Base-by-base conservation (phyloP, 1,140 invertebrate genomes). In the Eriosoma lanigerum region DNA sequence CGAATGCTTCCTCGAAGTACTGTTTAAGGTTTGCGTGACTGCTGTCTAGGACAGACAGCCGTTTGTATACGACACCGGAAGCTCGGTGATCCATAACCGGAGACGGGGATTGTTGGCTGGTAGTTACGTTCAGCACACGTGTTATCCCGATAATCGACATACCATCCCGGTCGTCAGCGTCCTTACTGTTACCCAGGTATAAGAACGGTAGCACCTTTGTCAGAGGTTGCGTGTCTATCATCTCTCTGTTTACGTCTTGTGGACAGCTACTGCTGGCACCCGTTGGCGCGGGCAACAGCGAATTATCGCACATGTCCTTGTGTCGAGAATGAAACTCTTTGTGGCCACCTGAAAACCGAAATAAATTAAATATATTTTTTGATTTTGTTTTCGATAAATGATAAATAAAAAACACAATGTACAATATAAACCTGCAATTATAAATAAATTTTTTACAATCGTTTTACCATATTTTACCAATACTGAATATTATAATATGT, bases 1-100 rank as follows among this genome's bases (percentile, higher is more conserved):
- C 90, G 85, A 92, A 94, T 80, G 94, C 93, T 85, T 95, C 93
- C 84, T 95, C 92, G 87, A 96, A 96, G 88, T 95, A 96, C 88
- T 96, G 94, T 84, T 93, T 93, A 19, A 96, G 90, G 86, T 96
- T 96, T 85, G 96, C 94, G 84, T 94, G 92, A 15, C 92, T 91
- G 58, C 91, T 94, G 87, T 96, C 94, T 32, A 90, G 89, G 60
- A 93, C 94, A 26, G 93, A 93, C 83, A 96, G 90, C 85, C 93
- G 90, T 85, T 93, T 92, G 86, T 94, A 94, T 60, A 89, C 90
- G 83, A 95, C 91, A 29, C 92, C 92, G 90, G 85, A 91, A 90
- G 44, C 89, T 90, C 50, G 93, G 92, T 83, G 92, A 85, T 84
- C 94, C 32, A 60, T 46, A 13, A 6, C 92, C 90, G 60, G 75